Conservation (phyloP, 2,113 vertebrate genomes). For the Tautogolabrus adspersus region DNA sequence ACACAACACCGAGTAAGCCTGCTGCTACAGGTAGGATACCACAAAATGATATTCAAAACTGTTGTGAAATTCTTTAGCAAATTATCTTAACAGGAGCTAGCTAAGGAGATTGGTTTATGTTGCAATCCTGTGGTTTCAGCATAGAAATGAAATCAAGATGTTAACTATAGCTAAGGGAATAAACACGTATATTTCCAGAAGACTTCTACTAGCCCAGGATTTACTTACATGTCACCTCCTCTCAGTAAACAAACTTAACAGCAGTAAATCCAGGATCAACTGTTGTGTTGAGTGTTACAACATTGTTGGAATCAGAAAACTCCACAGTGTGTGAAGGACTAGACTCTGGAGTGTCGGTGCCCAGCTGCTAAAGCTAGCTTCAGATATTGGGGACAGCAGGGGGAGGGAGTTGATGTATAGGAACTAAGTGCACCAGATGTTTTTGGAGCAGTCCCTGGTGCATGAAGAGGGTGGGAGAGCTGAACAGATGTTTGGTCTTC, state of each 20-base stretch:
- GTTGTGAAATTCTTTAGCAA: neutral
- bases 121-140: neutral
- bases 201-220: neutral
- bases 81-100: neutral
- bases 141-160: neutral
- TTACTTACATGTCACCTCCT: neutral
- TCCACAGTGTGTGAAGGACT: constrained; percentile 28
- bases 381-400: constrained; percentile 59
- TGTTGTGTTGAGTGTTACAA: neutral
- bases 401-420: constrained; percentile 74
- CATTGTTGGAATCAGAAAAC: constrained; percentile 4
- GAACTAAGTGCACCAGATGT: constrained; percentile 94
- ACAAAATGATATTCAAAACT: neutral
- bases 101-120: neutral
- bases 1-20: constrained; percentile 75
- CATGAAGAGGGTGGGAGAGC: constrained; percentile 84
- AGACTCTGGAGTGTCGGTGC: constrained; percentile 32
- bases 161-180: constrained; percentile 11
- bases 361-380: constrained; percentile 66
- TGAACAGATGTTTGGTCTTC: constrained; percentile 91
- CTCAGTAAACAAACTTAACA: constrained; percentile 1
- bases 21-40: constrained; percentile 82
- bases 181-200: neutral
- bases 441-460: constrained; percentile 90
- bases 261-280: constrained; percentile 25